Evolutionary conservation across 2,113 vertebrate genomes (phyloP).

Genomic region (Pluvialis apricaria): DNA sequence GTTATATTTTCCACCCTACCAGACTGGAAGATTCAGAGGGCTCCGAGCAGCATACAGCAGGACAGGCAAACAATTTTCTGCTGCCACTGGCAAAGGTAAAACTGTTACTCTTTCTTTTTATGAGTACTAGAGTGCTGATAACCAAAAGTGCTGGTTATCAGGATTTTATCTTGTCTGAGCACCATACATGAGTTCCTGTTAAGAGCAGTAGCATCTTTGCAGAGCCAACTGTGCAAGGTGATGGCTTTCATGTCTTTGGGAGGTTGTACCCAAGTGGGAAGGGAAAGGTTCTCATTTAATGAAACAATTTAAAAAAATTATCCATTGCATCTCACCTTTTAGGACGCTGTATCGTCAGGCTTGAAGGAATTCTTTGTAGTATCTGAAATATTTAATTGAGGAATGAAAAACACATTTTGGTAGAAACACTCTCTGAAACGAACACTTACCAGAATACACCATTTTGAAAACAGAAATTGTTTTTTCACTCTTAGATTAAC

Average conservation of each 20-base stretch:
- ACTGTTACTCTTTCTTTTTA: not conserved
- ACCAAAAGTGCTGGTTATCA: not conserved
- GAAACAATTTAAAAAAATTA: not conserved
- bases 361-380: not conserved
- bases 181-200: not conserved
- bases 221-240: not conserved
- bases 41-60: accelerated
- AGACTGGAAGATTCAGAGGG: too few species aligned
- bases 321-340: not conserved
- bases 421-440: not conserved
- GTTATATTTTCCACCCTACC: not conserved
- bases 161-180: not conserved
- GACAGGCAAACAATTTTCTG: not conserved
- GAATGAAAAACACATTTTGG: not conserved
- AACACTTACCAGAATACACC: not conserved
- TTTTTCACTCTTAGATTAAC: not conserved
- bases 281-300: not conserved
- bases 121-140: not conserved
- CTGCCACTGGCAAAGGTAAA: not conserved
- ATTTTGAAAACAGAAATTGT: not conserved
- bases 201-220: too few species aligned
- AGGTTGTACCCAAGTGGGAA: not conserved
- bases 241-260: not conserved
- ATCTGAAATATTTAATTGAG: not conserved
- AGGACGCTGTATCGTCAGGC: not conserved